phyloP scores from a whole-genome alignment of 2,888 invertebrate species.

The Troides oblongomaculatus region DNA sequence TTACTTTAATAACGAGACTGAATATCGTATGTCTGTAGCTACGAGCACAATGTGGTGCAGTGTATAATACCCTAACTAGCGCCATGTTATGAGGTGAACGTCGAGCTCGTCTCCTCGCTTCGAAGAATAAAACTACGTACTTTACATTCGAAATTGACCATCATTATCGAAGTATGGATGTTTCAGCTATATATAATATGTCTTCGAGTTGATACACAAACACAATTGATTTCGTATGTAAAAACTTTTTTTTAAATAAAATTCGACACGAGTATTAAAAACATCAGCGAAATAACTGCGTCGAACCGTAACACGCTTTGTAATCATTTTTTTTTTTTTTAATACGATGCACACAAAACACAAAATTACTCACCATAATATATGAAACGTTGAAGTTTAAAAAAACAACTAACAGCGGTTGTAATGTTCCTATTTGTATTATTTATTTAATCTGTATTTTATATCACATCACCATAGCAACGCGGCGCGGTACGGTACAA shows the following conservation, averaged over 20 bases:
- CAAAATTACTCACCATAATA: conserved; percentile 41
- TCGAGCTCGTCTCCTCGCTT: too few species aligned
- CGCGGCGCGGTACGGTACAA: conserved; percentile 44
- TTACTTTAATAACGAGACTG: too few species aligned
- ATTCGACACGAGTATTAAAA: conserved; percentile 25
- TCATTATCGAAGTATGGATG: too few species aligned
- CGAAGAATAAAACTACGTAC: too few species aligned
- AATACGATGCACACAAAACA: not conserved
- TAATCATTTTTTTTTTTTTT: conserved; percentile 12
- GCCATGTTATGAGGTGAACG: too few species aligned
- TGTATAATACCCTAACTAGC: too few species aligned
- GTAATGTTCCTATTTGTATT: conserved; percentile 36
- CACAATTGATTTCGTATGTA: too few species aligned
- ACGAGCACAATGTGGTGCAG: too few species aligned
- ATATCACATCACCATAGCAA: conserved; percentile 61
- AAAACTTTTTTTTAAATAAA: conserved; percentile 10
- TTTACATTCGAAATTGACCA: too few species aligned
- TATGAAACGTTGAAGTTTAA: conserved; percentile 31
- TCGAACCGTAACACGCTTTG: conserved; percentile 9
- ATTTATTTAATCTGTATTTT: conserved; percentile 53
- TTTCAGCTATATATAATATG: too few species aligned
- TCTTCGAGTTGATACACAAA: too few species aligned
- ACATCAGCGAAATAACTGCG: conserved; percentile 27
- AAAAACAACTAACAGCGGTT: conserved; percentile 31
- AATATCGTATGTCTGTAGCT: too few species aligned